Evolutionary conservation across 2,888 invertebrate species (phyloP), one percentile per base, ranked within the genome.

Genomic region (Thalpophila matura): DNA sequence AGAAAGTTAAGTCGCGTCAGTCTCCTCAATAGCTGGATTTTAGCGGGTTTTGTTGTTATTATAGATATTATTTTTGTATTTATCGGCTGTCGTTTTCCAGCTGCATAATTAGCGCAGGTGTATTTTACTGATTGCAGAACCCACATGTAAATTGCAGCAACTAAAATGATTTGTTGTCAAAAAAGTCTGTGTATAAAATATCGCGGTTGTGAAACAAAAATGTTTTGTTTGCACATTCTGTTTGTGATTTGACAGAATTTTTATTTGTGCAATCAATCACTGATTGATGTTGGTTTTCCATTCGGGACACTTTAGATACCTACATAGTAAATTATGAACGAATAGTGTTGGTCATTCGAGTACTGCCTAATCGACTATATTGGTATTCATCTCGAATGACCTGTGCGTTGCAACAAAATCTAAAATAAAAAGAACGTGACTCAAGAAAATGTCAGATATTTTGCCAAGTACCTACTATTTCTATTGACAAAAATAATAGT

Each of bases 211-310:
- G 16, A 53, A 64, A 65, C 20, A 20, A 29, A 7, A 53, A 29
- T 33, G 10, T 33, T 42, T 31, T 9, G 31, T 40, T 54, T 65
- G 27, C 10, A 24, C n/a, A 45, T 27, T 33, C 33, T 20, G 14
- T 46, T 42, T 40, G 22, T 33, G 9, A 33, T 72, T 38, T 43
- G 16, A 33, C 55, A 26, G 4, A 35, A 12, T 1, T 55, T 65
- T 65, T 49, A 49, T 66, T 35, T 14, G 2, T 20, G 16, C 24
- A 38, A 66, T 67, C 38, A 40, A 45, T 66, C 74, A 66, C 24
- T 3, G 24, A 65, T 49, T 38, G 10, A 10, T 38, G 5, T 20
- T 55, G 22, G 10, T 14, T 47, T 63, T 59, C 22, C 26, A 27
- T 43, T 31, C 7, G 6, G 18, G 10, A 4, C 9, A 20, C 43